phyloP scores from a whole-genome alignment of 2,888 invertebrate species.

The Pristionchus arcanus region DNA sequence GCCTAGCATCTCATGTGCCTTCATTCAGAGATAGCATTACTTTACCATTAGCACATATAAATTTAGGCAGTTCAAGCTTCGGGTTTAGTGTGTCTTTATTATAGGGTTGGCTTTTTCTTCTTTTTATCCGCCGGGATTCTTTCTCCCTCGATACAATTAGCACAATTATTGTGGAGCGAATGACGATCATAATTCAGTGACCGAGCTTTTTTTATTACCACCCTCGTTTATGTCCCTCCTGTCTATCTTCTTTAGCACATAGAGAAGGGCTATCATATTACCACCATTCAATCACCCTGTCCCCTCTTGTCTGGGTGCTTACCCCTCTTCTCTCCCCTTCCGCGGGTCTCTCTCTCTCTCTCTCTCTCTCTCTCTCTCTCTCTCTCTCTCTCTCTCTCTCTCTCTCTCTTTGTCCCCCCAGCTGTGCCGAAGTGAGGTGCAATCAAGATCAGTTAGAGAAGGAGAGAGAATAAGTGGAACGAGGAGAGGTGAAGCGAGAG shows the following conservation, averaged over 20 bases:
- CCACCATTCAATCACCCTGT: not conserved
- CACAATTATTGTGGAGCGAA: too few species aligned
- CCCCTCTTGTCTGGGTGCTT: not conserved
- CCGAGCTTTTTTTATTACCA: not conserved
- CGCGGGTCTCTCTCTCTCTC: not conserved
- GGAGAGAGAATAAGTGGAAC: not conserved
- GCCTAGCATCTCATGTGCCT: too few species aligned
- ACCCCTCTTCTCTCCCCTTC: not conserved
- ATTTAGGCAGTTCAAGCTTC: too few species aligned
- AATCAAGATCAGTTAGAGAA: not conserved
- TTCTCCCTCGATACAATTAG: too few species aligned
- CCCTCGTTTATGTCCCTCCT: not conserved
- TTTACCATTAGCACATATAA: too few species aligned
- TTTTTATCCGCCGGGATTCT: too few species aligned
- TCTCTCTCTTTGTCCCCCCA: too few species aligned
- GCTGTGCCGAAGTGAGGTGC: not conserved
- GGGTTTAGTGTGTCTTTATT: too few species aligned
- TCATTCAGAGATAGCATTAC: too few species aligned
- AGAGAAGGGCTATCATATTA: not conserved
- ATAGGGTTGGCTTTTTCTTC: too few species aligned
- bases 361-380: not conserved
- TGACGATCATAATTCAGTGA: too few species aligned
- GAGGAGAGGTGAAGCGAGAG: not conserved
- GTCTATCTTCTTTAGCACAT: not conserved
- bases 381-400: not conserved